Percentiles rank a stretch among this genome's conserved stretches.
Evolutionary conservation across 2,797 vertebrate genomes (phyloP).

Genomic region (Mus minutoides): DNA sequence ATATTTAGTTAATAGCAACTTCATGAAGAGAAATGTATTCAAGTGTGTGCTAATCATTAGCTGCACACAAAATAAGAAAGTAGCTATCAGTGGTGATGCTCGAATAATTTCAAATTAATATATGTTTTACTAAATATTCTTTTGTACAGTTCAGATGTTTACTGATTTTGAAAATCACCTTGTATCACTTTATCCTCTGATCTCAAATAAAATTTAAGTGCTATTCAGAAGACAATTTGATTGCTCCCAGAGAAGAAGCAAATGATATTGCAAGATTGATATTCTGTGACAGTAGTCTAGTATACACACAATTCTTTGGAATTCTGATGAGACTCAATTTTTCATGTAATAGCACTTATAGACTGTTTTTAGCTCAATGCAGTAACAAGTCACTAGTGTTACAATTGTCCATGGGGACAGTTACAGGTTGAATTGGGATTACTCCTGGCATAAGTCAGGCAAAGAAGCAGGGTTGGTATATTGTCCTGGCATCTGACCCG

Average conservation of each 20-base stretch:
- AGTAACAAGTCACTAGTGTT: slow-evolving; percentile 65
- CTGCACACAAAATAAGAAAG: slow-evolving; percentile 36
- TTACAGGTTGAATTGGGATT: slow-evolving; percentile 71
- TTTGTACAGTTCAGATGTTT: slow-evolving; percentile 43
- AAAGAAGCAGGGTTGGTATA: not conserved
- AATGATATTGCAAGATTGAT: slow-evolving; percentile 48
- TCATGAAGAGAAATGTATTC: not conserved
- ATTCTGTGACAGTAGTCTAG: slow-evolving; percentile 56
- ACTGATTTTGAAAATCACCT: not conserved
- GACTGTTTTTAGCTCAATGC: slow-evolving; percentile 66
- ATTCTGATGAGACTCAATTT: slow-evolving; percentile 73
- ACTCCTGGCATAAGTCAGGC: slow-evolving; percentile 51
- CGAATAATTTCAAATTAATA: slow-evolving; percentile 59
- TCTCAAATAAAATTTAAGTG: slow-evolving; percentile 46
- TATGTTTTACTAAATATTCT: not conserved
- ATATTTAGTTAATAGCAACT: not conserved
- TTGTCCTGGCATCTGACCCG: slow-evolving; percentile 12
- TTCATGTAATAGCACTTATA: slow-evolving; percentile 65
- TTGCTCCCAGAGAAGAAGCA: not conserved
- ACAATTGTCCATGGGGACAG: slow-evolving; percentile 45
- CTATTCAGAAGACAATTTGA: not conserved
- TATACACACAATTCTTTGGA: slow-evolving; percentile 56
- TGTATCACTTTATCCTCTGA: slow-evolving; percentile 13
- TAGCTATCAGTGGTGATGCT: not conserved
- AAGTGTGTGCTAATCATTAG: not conserved